phyloP scores from a whole-genome alignment of 1,140 invertebrate species.

The Aphis gossypii region DNA sequence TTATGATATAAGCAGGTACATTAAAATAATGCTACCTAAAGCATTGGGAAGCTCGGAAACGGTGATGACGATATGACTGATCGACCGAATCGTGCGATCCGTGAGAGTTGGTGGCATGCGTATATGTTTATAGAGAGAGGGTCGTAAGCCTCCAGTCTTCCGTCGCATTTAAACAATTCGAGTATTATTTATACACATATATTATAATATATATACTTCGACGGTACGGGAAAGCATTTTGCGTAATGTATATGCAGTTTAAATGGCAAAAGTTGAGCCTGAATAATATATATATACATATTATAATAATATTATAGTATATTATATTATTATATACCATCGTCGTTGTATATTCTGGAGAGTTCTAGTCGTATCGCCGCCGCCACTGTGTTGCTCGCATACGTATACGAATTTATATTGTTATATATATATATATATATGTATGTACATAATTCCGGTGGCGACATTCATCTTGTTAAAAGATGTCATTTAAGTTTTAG shows the following conservation, averaged over 20 bases:
- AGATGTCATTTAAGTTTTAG: slow-evolving; percentile 38
- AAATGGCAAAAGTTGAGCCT: slow-evolving; percentile 29
- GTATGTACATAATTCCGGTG: slow-evolving; percentile 29
- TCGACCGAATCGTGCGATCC: background rate
- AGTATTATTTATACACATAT: slow-evolving; percentile 16
- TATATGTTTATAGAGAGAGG: background rate
- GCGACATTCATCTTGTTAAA: slow-evolving; percentile 49
- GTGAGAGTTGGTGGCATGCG: background rate
- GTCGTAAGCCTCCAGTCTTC: background rate
- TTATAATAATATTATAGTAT: background rate
- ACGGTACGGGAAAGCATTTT: background rate
- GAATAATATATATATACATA: background rate
- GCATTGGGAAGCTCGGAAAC: background rate
- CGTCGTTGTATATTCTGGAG: background rate
- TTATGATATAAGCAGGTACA: background rate
- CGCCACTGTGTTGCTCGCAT: background rate
- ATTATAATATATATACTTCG: background rate
- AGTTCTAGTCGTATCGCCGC: background rate
- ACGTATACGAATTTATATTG: background rate
- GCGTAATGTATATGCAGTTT: slow-evolving; percentile 20
- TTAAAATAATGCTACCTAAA: background rate
- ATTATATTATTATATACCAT: background rate
- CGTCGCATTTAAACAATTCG: background rate
- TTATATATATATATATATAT: background rate
- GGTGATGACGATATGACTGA: background rate